Conservation (phyloP, 2,113 vertebrate genomes). For the Picathartes gymnocephalus region DNA sequence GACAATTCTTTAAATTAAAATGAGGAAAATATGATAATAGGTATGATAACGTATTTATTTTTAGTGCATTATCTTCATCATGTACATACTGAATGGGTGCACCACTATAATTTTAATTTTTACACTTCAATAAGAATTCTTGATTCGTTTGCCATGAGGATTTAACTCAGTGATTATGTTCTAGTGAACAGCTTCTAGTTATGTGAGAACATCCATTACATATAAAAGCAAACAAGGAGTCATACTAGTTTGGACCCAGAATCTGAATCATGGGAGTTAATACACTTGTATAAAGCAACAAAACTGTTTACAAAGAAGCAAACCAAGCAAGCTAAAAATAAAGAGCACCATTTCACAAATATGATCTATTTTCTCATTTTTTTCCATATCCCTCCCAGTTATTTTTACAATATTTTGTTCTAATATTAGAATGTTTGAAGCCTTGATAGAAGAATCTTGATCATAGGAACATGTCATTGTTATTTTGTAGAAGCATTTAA, state of each 20-base stretch:
- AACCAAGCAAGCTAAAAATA: constrained; percentile 16
- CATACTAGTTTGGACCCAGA: neutral
- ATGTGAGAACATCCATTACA: neutral
- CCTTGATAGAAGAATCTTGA: neutral
- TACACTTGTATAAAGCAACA: neutral
- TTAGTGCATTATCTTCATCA: neutral
- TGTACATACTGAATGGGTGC: neutral
- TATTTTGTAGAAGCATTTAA: constrained; percentile 7
- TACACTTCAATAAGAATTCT: neutral
- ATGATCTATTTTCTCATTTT: neutral
- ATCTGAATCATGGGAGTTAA: neutral
- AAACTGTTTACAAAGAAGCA: neutral
- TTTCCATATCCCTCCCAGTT: neutral
- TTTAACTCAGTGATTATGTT: neutral
- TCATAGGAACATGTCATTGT: constrained; percentile 8
- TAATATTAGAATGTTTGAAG: constrained; percentile 15
- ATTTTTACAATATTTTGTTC: constrained; percentile 22
- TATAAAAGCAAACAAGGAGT: neutral
- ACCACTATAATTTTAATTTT: neutral
- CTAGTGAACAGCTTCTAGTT: neutral
- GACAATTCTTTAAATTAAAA: neutral
- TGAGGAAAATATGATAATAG: neutral
- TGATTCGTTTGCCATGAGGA: neutral
- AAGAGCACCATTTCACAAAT: neutral
- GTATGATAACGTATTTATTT: neutral